Base-by-base conservation (phyloP, 2,888 invertebrate species). In the Deilephila elpenor region DNA sequence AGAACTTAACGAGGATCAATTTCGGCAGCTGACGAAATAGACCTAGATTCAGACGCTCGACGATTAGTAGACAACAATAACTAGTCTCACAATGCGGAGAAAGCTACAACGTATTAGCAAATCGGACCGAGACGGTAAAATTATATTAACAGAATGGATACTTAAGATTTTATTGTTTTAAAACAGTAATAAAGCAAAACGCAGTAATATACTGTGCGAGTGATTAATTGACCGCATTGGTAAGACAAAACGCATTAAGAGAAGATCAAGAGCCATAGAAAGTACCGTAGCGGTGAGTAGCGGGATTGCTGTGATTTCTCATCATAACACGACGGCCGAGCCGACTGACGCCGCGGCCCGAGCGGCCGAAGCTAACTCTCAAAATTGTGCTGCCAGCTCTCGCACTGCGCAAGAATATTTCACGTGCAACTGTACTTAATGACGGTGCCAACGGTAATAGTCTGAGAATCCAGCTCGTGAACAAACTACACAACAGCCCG, bases 241-340 rank as follows among this genome's bases (percentile, higher is more conserved):
- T 85, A 89, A 91, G 89, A 90, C 90, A 89, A 90, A 91, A 89
- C 88, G 86, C 91, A 93, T 92, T 90, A 92, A 89, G 89, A 89
- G 86, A 88, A 88, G 89, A 90, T 89, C 88, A 88, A 86, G 86
- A 87, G 84, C 88, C 87, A 87, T 88, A 86, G 88, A 89, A 91
- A 93, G 93, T 93, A 93, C 94, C 93, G 93, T 93, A 93, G 89
- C 89, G 81, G 84, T 84, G 88, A 86, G 86, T 92, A 93, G 93
- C 93, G 94, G 93, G 90, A 91, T 88, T 83, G 86, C 82, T 87
- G 86, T 86, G 89, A 90, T 90, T 92, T 91, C 90, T 91, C 92
- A 89, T 89, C 89, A 88, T 83, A 86, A 84, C 81, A 78, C 75
- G 80, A 75, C 77, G 70, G 71, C 76, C 75, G 75, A 71, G 70